phyloP scores from a whole-genome alignment of 2,113 vertebrate species.

The Struthio camelus region DNA sequence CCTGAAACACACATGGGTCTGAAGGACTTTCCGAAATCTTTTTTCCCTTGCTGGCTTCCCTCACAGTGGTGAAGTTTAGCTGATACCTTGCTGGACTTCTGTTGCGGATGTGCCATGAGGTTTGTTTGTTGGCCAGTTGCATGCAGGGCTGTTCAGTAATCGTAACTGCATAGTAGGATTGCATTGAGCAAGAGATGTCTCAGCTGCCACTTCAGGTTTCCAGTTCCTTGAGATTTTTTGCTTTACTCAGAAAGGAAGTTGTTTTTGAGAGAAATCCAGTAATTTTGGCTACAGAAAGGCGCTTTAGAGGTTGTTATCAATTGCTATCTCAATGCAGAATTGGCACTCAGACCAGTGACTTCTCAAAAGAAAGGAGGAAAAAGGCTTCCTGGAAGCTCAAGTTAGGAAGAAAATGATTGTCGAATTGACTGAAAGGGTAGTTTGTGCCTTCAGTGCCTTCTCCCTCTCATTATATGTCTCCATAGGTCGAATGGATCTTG shows the following conservation, averaged over 20 bases:
- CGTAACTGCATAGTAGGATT: rapidly evolving
- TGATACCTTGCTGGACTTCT: background rate
- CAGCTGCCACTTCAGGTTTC: background rate
- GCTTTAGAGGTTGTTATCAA: background rate
- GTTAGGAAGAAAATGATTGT: background rate
- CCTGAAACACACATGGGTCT: background rate
- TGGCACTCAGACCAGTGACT: conserved; percentile 8
- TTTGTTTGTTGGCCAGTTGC: background rate
- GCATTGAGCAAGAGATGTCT: background rate
- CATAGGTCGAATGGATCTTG: background rate
- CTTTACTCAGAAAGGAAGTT: background rate
- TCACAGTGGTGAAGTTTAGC: background rate
- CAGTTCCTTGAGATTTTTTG: background rate
- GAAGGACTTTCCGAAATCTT: conserved; percentile 13
- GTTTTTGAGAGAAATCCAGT: background rate
- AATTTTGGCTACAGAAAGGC: background rate
- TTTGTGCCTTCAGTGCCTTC: background rate
- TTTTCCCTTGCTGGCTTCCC: background rate
- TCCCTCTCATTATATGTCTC: background rate
- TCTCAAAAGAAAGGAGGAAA: background rate
- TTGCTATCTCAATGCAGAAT: background rate
- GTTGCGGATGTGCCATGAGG: rapidly evolving
- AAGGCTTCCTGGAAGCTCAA: background rate
- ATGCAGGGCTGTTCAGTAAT: background rate
- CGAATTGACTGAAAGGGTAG: background rate